Base-by-base conservation (phyloP, 2,888 invertebrate species). In the Mantis religiosa region DNA sequence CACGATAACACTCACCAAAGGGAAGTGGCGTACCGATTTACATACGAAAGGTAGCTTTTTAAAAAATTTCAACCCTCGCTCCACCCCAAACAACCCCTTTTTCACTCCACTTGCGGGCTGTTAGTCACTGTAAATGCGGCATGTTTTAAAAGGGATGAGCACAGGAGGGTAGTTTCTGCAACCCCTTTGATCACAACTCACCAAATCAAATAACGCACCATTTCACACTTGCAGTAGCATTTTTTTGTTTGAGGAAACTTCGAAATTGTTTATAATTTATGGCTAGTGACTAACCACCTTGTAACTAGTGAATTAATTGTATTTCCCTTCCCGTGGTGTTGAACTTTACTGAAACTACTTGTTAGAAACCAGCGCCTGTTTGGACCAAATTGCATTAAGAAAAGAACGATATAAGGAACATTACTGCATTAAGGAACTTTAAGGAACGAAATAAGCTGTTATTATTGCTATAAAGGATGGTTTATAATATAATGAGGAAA, bases 121-220 rank as follows among this genome's bases (percentile, higher is more conserved):
- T 85, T 85, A 85, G 85, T 85, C 85, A 85, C 41, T 85, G 86
- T 81, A 85, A 28, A 85, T 85, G 54, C 81, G 14, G 86, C 81
- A 3, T 20, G 30, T 85, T 47, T 47, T 47, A 47, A 85, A 34
- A 54, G 85, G 85, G 54, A 54, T 54, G 54, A 54, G 54, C 54
- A 54, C 15, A 71, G 54, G 20, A 86, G 86, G 86, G 86, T 86
- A 71, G 86, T 86, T 86, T 81, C 71, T 71, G 54, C 54, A 71
- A 86, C 54, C 86, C 86, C 86, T 86, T 86, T 86, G 86, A 81
- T 28, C 86, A 86, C 86, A 86, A 71, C 86, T 54, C 86, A 86
- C 85, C 85, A 28, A 85, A 85, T 85, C 28, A 85, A 47, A 85
- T 86, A 71, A 86, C 86, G 81, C 86, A 86, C 86, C 86, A 71